Evolutionary conservation across 2,113 vertebrate genomes (phyloP), one percentile per base, ranked within the genome.

Genomic region (Callipepla squamata): DNA sequence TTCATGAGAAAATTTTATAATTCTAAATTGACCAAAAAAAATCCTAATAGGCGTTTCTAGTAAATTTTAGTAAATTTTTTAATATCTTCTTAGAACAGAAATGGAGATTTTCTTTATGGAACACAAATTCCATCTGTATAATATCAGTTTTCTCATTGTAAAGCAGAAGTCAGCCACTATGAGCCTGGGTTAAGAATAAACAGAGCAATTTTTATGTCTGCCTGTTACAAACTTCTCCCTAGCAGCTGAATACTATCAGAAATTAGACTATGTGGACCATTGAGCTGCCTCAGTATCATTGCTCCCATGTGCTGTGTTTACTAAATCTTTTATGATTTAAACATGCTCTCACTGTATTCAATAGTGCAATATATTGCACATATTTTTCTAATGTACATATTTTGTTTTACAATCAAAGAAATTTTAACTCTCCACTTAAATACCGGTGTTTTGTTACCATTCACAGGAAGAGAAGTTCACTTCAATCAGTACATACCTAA

Each of bases 241-340:
- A 50, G 74, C 92, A 95, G 95, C 80, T 93, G 94, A 94, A 50
- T 53, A 19, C 48, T 55, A 18, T 85, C 95, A 92, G 74, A 58
- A 90, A 50, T 12, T 47, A 76, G 87, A 59, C 65, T 76, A 7
- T 7, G 53, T 51, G 80, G 69, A 77, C 26, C 80, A 55, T 66
- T 66, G 25, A 85, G 30, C 36, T 73, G 44, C 18, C 36, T 45
- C 66, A 70, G 40, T 9, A 15, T 38, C 1, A 5, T 4, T 11
- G 70, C 70, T 94, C 81, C 75, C 78, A 66, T 93, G 84, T 42
- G 69, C 55, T 79, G 36, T 15, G 30, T 73, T 59, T 53, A 58
- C 86, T 87, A 87, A 93, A 17, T 66, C 81, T 84, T 58, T 42
- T 55, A 1, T 19, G 16, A 77, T 70, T 94, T 70, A 74, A 94